Evolutionary conservation across 2,888 invertebrate genomes (phyloP).

Genomic region (Villa cingulata): DNA sequence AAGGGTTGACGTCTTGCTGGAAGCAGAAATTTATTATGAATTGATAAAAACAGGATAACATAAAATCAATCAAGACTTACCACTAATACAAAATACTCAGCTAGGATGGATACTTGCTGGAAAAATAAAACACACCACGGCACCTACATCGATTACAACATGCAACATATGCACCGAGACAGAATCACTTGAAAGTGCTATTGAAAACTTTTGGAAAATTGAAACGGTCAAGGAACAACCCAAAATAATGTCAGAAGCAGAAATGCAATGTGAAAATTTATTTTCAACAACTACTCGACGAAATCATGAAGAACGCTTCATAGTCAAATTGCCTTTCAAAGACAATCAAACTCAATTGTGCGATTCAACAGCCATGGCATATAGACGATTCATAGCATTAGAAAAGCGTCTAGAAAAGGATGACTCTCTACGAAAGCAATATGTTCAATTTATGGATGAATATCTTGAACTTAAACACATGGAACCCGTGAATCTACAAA

Average conservation of each 20-base stretch:
- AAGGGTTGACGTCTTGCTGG: slow-evolving; percentile 9
- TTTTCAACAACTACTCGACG: too few species aligned
- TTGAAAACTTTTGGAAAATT: neutral
- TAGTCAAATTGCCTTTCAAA: neutral
- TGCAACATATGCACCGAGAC: neutral
- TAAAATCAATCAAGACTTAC: neutral
- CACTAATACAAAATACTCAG: neutral
- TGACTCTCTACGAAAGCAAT: neutral
- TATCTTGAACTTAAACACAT: neutral
- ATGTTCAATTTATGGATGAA: neutral
- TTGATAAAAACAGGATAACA: neutral
- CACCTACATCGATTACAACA: neutral
- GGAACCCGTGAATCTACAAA: neutral
- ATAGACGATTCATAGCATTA: neutral
- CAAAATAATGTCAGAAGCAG: neutral
- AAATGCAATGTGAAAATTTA: neutral
- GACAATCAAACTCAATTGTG: neutral
- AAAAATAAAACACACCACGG: neutral
- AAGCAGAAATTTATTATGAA: neutral
- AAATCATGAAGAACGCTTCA: too few species aligned
- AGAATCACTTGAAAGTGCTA: neutral
- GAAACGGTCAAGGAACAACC: neutral
- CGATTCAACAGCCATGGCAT: neutral
- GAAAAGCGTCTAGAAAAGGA: neutral
- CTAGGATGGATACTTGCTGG: neutral